phyloP scores from a whole-genome alignment of 2,888 invertebrate species.

The Agrilus mali region DNA sequence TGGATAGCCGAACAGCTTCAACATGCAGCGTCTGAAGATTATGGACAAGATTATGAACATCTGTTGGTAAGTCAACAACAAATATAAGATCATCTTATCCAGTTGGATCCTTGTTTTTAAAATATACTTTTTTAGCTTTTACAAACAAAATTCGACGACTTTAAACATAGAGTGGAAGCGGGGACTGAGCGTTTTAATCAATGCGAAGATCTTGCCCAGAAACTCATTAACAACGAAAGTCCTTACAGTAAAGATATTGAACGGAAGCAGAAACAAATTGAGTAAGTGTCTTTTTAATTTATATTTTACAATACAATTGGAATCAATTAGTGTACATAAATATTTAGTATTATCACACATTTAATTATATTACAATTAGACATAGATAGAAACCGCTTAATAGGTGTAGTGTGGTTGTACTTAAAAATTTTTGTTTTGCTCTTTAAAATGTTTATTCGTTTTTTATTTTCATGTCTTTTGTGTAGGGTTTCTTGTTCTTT shows the following conservation, averaged over 20 bases:
- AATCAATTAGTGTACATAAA: not conserved
- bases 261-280: constrained; percentile 72
- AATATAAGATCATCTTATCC: constrained; percentile 1
- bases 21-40: constrained; percentile 82
- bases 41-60: constrained; percentile 90
- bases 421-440: no score
- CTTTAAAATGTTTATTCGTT: no score
- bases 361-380: no score
- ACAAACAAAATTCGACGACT: constrained; percentile 84
- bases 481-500: no score
- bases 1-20: constrained; percentile 90
- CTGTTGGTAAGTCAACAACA: constrained; percentile 44
- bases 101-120: not conserved
- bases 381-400: not conserved
- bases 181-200: constrained; percentile 84
- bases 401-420: constrained; percentile 1
- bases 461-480: no score
- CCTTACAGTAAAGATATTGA: constrained; percentile 78
- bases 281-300: constrained; percentile 42
- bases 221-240: constrained; percentile 72
- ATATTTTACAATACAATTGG: not conserved
- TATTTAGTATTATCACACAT: no score
- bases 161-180: constrained; percentile 80
- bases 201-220: constrained; percentile 81
- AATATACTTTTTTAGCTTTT: constrained; percentile 44